A percentile compares a stretch with the other conserved stretches of the same genome.
phyloP scores from a whole-genome alignment of 2,797 vertebrate genomes.

The Vipera latastei region DNA sequence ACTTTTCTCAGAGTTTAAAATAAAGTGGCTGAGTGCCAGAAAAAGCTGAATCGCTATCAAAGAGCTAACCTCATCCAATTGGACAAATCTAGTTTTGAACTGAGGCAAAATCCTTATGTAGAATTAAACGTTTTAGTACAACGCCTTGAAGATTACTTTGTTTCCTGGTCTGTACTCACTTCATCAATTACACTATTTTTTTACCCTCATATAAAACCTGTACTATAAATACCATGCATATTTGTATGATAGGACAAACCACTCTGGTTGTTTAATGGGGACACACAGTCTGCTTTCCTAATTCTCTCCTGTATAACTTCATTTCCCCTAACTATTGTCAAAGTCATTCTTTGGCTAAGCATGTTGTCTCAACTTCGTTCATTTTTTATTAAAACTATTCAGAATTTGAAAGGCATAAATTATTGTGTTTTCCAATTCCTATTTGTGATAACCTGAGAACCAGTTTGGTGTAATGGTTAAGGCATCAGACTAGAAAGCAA shows the following conservation, averaged over 20 bases:
- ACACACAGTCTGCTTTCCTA: neutral
- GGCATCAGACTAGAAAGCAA: neutral
- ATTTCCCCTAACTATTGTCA: neutral
- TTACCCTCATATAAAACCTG: neutral
- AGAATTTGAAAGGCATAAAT: neutral
- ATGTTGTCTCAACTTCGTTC: neutral
- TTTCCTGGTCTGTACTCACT: neutral
- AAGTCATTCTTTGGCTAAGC: neutral
- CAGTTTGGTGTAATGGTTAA: neutral
- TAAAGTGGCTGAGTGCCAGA: neutral
- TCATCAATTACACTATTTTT: neutral
- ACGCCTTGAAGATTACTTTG: neutral
- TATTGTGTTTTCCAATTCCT: neutral
- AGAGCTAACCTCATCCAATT: neutral
- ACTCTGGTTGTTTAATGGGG: neutral
- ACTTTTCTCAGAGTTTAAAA: neutral
- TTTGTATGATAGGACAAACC: neutral
- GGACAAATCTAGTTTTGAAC: neutral
- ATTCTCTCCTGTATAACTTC: neutral
- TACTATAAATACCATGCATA: neutral
- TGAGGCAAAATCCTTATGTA: neutral
- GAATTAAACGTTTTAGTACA: neutral
- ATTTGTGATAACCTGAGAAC: neutral
- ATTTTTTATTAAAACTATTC: neutral
- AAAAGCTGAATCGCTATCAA: neutral